phyloP scores from a whole-genome alignment of 2,797 vertebrate genomes.

The Carapus acus region DNA sequence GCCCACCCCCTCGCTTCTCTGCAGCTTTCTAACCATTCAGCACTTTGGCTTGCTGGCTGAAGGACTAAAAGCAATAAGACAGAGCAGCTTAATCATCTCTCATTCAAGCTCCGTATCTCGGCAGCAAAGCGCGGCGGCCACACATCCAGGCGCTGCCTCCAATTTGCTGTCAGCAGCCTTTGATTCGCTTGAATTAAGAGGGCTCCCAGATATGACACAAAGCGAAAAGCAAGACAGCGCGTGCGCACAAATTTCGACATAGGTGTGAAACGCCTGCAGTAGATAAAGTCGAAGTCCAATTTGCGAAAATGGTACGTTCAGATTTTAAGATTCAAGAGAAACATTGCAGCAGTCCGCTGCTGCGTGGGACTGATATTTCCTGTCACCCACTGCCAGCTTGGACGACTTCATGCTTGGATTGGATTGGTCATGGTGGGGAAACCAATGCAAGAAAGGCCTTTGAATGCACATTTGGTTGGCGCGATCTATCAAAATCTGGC shows the following conservation, averaged over 20 bases:
- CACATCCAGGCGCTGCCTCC: constrained; percentile 60
- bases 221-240: no score
- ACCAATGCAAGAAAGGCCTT: no score
- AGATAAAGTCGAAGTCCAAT: constrained; percentile 53
- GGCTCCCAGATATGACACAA: constrained; percentile 59
- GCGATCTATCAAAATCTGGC: no score
- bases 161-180: constrained; percentile 61
- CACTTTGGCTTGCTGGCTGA: constrained; percentile 36
- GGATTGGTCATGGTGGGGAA: no score
- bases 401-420: no score
- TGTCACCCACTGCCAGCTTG: no score
- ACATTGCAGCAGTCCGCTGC: constrained; percentile 3
- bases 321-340: constrained; percentile 33
- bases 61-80: constrained; percentile 28
- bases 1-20: constrained; percentile 1
- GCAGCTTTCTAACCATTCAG: constrained; percentile 13
- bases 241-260: no score
- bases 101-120: constrained; percentile 62
- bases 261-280: constrained; percentile 35
- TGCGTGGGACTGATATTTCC: no score
- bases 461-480: no score
- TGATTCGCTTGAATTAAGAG: constrained; percentile 64
- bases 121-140: constrained; percentile 67
- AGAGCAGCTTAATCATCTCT: constrained; percentile 61
- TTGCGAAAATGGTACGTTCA: constrained; percentile 41